Base-by-base conservation (phyloP, 92 coral and sea anemone genomes). In the Scolanthus callimorphus region DNA sequence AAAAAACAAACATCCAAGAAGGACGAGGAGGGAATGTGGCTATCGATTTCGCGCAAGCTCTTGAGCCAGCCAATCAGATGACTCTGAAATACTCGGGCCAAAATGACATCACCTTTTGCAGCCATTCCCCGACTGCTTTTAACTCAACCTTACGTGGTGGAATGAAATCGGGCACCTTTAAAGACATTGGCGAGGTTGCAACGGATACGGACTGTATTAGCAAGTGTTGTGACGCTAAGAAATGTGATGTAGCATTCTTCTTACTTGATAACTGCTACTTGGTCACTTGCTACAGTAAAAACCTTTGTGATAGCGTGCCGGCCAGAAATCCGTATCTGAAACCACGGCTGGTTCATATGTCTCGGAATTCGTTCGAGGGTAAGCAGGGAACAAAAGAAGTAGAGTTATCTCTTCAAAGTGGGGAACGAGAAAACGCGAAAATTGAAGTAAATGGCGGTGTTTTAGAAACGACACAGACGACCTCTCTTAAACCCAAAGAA, bases 201-300 rank as follows among this genome's bases (percentile, higher is more conserved):
- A 68, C 41, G 24, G 88, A 82, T 31, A 25, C 37, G 55, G 86
- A 87, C 23, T 87, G 95, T 63, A 52, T 82, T 37, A 70, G 63
- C 27, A 70, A 73, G 26, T 87, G 95, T 22, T 92, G 98, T 31
- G 38, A 60, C 4, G 26, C 63, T 0, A 58, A 57, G 20, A 51
- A 69, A 0, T 92, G 98, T 27, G 79, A 88, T 60, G 87, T 76
- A 3, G 98, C 85, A 0, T 88, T 92, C 43, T 55, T 92, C 79
- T 65, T 92, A 67, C 67, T 79, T 25, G 70, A 80, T 38, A 80
- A 73, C 17, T 92, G 98, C 31, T 92, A 71, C 63, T 22, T 80
- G 54, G 89, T 92, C 13, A 58, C 69, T 43, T 92, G 98, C 61
- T 67, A 70, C 24, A 83, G 29, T 39, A 65, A 77, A 22, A 27